Conservation (phyloP, 2,888 invertebrate genomes). For the Caenorhabditis drosophilae region DNA sequence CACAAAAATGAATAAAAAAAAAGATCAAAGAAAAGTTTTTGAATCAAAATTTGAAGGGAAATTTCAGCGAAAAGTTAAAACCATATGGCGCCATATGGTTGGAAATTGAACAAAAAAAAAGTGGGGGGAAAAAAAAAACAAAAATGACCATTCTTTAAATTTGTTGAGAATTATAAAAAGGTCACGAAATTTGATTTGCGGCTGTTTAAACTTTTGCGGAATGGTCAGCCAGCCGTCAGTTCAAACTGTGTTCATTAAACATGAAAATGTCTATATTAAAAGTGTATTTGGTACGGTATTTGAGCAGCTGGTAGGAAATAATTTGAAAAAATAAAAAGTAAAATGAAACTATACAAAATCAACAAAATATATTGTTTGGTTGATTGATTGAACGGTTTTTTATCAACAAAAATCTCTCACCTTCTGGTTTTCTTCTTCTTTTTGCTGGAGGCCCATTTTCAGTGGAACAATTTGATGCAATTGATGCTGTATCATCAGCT, state of each 20-base stretch:
- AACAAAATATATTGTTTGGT: too few relatives aligned
- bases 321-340: too few relatives aligned
- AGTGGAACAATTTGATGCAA: not conserved
- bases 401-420: not conserved
- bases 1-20: too few relatives aligned
- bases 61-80: slow-evolving; percentile 3
- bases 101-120: too few relatives aligned
- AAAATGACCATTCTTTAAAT: too few relatives aligned
- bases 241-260: not conserved
- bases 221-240: not conserved
- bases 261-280: not conserved
- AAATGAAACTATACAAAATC: too few relatives aligned
- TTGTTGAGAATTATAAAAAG: not conserved
- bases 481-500: not conserved
- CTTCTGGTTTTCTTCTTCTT: not conserved
- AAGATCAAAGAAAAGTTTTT: too few relatives aligned
- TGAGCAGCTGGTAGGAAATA: not conserved
- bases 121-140: too few relatives aligned
- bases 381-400: too few relatives aligned
- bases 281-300: too few relatives aligned
- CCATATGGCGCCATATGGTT: slow-evolving; percentile 6
- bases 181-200: not conserved
- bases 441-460: not conserved
- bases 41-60: too few relatives aligned
- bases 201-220: not conserved